Percentiles rank a stretch among this genome's conserved stretches.
These are phyloP conservation scores for Dendrocopos noguchii DNA, from an alignment of 2,113 vertebrate genomes.

Conservation along the genomic window DNA sequence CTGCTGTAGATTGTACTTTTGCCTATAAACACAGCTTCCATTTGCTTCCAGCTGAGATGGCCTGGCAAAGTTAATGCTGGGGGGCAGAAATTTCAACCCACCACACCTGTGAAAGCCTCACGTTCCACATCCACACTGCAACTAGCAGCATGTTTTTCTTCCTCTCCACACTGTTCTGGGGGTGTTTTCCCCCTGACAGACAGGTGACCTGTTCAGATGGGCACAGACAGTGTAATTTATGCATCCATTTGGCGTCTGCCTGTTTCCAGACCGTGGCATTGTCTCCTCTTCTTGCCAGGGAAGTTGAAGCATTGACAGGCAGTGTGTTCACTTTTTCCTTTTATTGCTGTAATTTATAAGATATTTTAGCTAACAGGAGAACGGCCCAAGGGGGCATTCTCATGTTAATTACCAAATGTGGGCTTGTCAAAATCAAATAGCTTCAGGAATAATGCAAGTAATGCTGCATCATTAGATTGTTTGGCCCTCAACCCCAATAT, in stretches of 20 bases:
- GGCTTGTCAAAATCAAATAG: conserved; percentile 87
- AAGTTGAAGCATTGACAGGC: conserved; percentile 83
- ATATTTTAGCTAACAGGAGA: conserved; percentile 86
- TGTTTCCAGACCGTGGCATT: conserved; percentile 76
- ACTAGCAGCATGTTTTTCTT: not conserved
- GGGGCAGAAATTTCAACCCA: no score
- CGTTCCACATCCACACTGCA: not conserved
- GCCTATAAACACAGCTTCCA: no score
- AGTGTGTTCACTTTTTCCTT: conserved; percentile 80
- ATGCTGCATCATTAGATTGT: conserved; percentile 78
- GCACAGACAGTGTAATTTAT: conserved; percentile 60
- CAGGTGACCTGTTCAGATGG: conserved; percentile 33
- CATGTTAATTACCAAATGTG: conserved; percentile 86
- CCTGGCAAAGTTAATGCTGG: no score
- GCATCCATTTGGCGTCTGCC: conserved; percentile 65
- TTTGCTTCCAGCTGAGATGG: no score
- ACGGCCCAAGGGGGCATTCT: conserved; percentile 83
- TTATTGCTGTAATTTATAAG: conserved; percentile 87
- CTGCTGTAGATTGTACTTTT: no score
- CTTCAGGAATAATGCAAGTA: conserved; percentile 81
- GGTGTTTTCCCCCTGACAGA: not conserved
- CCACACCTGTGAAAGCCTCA: not conserved
- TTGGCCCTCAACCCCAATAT: conserved; percentile 82
- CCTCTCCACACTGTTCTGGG: not conserved
- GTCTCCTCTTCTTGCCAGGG: conserved; percentile 75